These are phyloP conservation scores for Auanema sp. DNA, from an alignment of 2,888 invertebrate species.

Conservation along the genomic window DNA sequence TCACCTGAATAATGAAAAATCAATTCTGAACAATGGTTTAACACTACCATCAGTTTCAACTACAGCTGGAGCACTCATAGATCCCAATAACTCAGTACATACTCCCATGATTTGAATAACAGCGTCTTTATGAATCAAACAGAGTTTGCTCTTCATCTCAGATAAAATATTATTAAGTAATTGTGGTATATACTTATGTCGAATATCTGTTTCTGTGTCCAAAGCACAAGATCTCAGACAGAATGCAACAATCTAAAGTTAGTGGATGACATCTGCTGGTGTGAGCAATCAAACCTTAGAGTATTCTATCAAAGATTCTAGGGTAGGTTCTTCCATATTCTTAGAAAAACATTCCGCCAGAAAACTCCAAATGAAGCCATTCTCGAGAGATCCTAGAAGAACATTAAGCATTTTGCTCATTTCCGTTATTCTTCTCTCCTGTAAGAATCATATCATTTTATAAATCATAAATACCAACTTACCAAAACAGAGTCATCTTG, in stretches of 20 bases:
- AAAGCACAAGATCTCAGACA: conserved; percentile 29
- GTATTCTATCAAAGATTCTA: conserved; percentile 5
- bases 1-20: conserved; percentile 1
- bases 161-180: conserved; percentile 24
- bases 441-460: conserved; percentile 8
- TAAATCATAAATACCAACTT: neutral
- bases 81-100: neutral
- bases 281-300: conserved; percentile 6
- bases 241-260: conserved; percentile 28
- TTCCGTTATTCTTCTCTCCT: conserved; percentile 68
- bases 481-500: neutral
- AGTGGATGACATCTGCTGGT: no score
- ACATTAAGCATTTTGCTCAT: conserved; percentile 82
- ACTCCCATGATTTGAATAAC: neutral
- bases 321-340: conserved; percentile 6
- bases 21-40: neutral
- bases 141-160: no score
- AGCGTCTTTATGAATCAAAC: no score
- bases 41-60: no score
- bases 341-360: conserved; percentile 68
- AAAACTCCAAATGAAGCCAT: conserved; percentile 82
- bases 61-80: conserved; percentile 6
- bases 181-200: conserved; percentile 41
- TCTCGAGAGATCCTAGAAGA: conserved; percentile 76
- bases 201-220: conserved; percentile 37